Conservation (phyloP, 1,140 invertebrate species). For the Solen grandis region DNA sequence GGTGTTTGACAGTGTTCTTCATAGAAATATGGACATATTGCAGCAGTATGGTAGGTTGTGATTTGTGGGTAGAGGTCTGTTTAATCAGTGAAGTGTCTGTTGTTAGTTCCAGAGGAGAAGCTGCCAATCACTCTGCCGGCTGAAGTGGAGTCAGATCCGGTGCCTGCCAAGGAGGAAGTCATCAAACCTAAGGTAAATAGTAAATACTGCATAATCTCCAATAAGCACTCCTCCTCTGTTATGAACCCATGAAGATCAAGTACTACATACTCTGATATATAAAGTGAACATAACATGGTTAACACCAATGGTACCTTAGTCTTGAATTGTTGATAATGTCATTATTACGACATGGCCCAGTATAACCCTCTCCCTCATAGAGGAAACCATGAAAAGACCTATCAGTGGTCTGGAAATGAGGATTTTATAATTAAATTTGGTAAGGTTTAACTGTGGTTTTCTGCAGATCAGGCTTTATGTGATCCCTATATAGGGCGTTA, state of each 20-base stretch:
- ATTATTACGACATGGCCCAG: neutral
- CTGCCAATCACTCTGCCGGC: slow-evolving; percentile 1
- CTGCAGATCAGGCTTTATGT: no score
- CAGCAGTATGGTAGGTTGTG: no score
- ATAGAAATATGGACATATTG: no score
- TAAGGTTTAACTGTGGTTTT: no score
- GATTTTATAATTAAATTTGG: no score
- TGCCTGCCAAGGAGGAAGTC: neutral
- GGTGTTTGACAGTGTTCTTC: no score
- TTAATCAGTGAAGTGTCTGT: no score
- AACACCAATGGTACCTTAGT: neutral
- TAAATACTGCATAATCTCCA: no score
- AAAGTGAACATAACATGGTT: neutral
- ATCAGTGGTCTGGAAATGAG: no score
- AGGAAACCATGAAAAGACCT: neutral
- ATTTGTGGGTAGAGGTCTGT: no score
- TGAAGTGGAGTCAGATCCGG: neutral
- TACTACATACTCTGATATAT: neutral
- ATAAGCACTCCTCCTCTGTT: no score
- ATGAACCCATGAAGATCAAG: neutral
- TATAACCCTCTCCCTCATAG: neutral
- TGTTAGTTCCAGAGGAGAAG: slow-evolving; percentile 9
- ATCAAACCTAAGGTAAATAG: slow-evolving; percentile 27
- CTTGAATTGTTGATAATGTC: neutral
- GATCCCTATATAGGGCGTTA: no score